A percentile compares a stretch with the other conserved stretches of the same genome.
These are phyloP conservation scores for Platyura marginata DNA, from an alignment of 1,140 invertebrate genomes.

Conservation along the genomic window DNA sequence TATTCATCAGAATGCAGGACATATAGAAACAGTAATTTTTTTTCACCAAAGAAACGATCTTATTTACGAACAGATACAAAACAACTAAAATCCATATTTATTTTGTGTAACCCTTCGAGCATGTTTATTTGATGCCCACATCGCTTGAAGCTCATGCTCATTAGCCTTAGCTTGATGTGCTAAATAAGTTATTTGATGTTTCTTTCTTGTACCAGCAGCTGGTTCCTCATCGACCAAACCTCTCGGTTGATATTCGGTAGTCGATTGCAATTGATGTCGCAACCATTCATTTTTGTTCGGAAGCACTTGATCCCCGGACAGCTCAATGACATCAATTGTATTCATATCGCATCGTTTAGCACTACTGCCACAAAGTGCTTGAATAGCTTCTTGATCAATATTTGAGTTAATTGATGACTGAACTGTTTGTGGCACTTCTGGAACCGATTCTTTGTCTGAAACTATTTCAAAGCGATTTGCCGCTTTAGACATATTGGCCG, in stretches of 20 bases:
- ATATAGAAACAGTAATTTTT: too few relatives aligned
- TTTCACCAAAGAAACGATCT: too few relatives aligned
- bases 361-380: slow-evolving; percentile 18
- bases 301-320: slow-evolving; percentile 65
- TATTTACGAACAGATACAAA: too few relatives aligned
- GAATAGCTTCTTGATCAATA: slow-evolving; percentile 12
- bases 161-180: slow-evolving; percentile 88
- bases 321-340: slow-evolving; percentile 54
- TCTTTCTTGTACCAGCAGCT: slow-evolving; percentile 50
- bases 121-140: slow-evolving; percentile 77
- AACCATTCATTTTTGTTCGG: slow-evolving; percentile 63
- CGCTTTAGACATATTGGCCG: not conserved
- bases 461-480: slow-evolving; percentile 12
- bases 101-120: slow-evolving; percentile 68
- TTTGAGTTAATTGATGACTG: slow-evolving; percentile 7
- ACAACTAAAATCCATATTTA: slow-evolving; percentile 76
- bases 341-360: slow-evolving; percentile 28
- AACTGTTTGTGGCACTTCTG: slow-evolving; percentile 6
- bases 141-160: slow-evolving; percentile 81
- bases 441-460: not conserved
- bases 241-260: slow-evolving; percentile 29
- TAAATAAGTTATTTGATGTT: slow-evolving; percentile 93
- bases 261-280: slow-evolving; percentile 62
- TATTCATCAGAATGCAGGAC: too few relatives aligned
- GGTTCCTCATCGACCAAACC: slow-evolving; percentile 30